Evolutionary conservation across 2,888 invertebrate genomes (phyloP), one percentile per base, ranked within the genome.

Genomic region (Monochamus alternatus): DNA sequence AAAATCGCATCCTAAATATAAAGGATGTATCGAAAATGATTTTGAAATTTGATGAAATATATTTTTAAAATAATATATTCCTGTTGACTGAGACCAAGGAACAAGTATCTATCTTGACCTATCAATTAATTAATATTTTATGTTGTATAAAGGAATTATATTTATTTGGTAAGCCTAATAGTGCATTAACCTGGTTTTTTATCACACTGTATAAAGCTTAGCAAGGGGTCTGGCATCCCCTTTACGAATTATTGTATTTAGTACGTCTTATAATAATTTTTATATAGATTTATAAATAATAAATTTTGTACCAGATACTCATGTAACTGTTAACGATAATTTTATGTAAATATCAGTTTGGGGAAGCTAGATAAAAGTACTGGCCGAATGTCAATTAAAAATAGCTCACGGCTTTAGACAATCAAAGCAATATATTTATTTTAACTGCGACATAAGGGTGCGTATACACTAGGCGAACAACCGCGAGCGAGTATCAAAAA

Each of bases 271-370:
- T 22, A 51, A 47, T 66, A 31, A 51, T 38, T 66, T 55, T 38
- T 30, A 55, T 66, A n/a, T 32, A 47, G 31, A 30, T n/a, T 55
- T 32, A 55, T 67, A 32, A 68, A 68, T 22, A 59, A 10, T 31
- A 47, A 47, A 47, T 58, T 68, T 68, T 59, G 59, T 68, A 68
- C 68, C 31, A 31, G 64, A 64, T 47, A 68, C 38, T 32, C 51
- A 65, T 31, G 44, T 9, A 52, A 12, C 9, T 68, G 64, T 64
- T 14, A 64, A 64, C 14, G 9, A 67, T 55, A 67, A 67, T 43
- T 64, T 52, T 68, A 44, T 59, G 22, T 58, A 44, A 68, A 43
- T 68, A 59, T 38, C 22, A 43, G 32, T n/a, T 30, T 68, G 68
- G 58, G 58, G 38, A 68, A 68, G 68, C 55, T 59, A 30, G 32